phyloP scores from a whole-genome alignment of 2,113 vertebrate species.

The Agelaius phoeniceus region DNA sequence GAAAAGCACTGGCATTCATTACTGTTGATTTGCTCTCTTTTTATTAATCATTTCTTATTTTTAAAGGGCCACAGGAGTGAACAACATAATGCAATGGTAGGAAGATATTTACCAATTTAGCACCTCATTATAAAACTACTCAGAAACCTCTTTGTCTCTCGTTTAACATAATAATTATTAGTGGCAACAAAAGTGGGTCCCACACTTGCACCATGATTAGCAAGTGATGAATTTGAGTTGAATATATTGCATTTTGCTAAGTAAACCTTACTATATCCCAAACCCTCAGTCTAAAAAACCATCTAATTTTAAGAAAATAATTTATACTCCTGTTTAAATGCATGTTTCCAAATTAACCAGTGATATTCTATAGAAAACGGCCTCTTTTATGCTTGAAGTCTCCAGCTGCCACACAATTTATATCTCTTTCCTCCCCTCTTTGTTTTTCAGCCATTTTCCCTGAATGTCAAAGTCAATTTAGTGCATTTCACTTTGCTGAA shows the following conservation, averaged over 20 bases:
- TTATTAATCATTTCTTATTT: constrained; percentile 61
- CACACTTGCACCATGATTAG: constrained; percentile 43
- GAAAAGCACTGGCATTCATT: constrained; percentile 42
- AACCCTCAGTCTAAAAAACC: constrained; percentile 38
- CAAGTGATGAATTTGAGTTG: constrained; percentile 26
- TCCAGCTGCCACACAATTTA: constrained; percentile 80
- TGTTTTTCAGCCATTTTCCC: constrained; percentile 87
- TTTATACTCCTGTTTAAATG: constrained; percentile 50
- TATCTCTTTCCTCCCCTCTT: constrained; percentile 80
- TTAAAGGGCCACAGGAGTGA: constrained; percentile 47
- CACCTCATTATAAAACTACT: constrained; percentile 55
- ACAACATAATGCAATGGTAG: constrained; percentile 17
- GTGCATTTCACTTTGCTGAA: constrained; percentile 91
- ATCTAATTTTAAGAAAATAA: constrained; percentile 61
- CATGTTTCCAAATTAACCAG: constrained; percentile 57
- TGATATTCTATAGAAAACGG: constrained; percentile 64
- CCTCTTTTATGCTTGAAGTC: constrained; percentile 70
- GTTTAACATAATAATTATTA: constrained; percentile 67
- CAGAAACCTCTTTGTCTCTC: constrained; percentile 51
- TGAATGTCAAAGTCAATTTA: constrained; percentile 96
- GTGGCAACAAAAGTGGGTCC: constrained; percentile 53
- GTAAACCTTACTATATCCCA: constrained; percentile 28
- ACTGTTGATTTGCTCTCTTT: constrained; percentile 42
- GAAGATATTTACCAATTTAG: constrained; percentile 57
- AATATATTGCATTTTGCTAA: constrained; percentile 55